These are phyloP conservation scores for Haliaeetus leucogaster DNA, from an alignment of 2,113 vertebrate species.

Conservation along the genomic window DNA sequence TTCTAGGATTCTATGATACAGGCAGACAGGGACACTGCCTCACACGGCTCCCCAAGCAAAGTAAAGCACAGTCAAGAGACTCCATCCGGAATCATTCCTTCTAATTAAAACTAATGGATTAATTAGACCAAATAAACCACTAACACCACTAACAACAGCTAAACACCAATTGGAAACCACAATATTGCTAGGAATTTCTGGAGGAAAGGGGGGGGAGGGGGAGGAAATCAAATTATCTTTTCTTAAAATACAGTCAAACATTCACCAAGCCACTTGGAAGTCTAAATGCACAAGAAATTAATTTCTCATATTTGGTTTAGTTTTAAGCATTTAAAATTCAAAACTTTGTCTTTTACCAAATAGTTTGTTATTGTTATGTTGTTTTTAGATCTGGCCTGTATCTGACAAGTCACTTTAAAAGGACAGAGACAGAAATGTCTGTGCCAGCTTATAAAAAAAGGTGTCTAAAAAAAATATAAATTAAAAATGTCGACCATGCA, in stretches of 20 bases:
- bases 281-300: background rate
- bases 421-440: background rate
- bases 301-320: background rate
- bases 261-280: background rate
- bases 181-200: background rate
- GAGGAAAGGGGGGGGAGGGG: background rate
- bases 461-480: background rate
- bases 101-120: background rate
- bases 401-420: background rate
- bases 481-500: background rate
- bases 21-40: accelerated
- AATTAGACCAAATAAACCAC: background rate
- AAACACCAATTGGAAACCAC: background rate
- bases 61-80: background rate
- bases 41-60: background rate
- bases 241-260: background rate
- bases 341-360: background rate
- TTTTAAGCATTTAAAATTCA: background rate
- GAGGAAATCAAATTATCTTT: background rate
- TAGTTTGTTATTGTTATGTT: background rate
- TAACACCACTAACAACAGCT: background rate
- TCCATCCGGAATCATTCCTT: background rate
- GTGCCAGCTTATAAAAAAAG: background rate
- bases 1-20: too few relatives aligned
- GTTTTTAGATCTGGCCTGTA: background rate